Evolutionary conservation across 2,797 vertebrate species (phyloP).

Genomic region (Pygocentrus nattereri): DNA sequence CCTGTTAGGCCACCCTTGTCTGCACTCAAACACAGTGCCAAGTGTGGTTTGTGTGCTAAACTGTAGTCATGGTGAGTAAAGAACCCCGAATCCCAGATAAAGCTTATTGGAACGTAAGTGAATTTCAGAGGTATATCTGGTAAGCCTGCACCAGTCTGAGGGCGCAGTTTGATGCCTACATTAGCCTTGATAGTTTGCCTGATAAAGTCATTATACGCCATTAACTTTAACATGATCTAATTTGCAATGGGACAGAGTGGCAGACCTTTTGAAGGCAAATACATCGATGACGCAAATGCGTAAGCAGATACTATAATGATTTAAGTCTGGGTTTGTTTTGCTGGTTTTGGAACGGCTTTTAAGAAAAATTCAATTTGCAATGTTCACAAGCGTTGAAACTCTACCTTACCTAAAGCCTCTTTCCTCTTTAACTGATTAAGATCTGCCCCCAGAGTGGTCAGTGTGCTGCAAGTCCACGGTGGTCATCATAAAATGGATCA

Average conservation of each 20-base stretch:
- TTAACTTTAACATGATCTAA: neutral
- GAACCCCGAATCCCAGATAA: no score
- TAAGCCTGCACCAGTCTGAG: neutral
- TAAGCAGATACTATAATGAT: neutral
- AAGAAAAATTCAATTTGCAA: no score
- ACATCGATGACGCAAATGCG: neutral
- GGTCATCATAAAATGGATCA: no score
- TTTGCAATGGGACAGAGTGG: neutral
- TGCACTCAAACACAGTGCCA: no score
- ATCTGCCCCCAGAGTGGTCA: no score
- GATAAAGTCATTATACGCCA: neutral
- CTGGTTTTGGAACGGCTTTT: neutral
- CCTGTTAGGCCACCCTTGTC: no score
- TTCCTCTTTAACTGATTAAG: no score
- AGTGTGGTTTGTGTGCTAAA: no score
- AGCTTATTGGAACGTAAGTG: neutral
- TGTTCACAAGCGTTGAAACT: no score
- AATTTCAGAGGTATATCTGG: neutral
- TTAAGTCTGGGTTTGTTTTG: neutral
- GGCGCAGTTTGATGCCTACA: neutral
- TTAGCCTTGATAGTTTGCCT: constrained; percentile 11
- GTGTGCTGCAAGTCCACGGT: no score
- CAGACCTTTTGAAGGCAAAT: neutral
- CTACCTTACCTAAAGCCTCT: no score
- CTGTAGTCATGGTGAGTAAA: no score